Percentiles rank a stretch among this genome's conserved stretches.
Evolutionary conservation across 1,140 invertebrate species (phyloP).

Genomic region (Drosophila serrata): DNA sequence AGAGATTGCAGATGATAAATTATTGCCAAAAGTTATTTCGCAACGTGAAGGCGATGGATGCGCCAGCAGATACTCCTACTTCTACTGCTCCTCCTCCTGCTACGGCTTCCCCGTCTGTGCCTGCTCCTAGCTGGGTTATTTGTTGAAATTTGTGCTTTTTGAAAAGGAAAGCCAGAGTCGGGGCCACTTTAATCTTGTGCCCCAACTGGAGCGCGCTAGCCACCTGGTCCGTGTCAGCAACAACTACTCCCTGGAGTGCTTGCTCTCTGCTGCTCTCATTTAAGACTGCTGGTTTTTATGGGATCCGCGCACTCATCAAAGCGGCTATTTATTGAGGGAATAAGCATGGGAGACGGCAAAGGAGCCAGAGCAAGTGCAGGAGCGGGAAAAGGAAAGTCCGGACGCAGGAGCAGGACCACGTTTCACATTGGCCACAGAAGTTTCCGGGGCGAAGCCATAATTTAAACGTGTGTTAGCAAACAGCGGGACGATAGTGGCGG

Average conservation of each 20-base stretch:
- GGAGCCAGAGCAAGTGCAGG: neutral
- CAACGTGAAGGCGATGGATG: conserved; percentile 16
- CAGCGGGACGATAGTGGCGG: conserved; percentile 16
- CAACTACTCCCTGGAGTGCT: conserved; percentile 23
- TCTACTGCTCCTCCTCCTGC: neutral
- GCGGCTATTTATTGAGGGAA: conserved; percentile 19
- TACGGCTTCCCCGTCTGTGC: neutral
- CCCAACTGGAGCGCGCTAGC: conserved; percentile 13
- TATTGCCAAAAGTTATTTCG: conserved; percentile 21
- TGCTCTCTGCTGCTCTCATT: conserved; percentile 18
- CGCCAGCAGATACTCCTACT: conserved; percentile 2
- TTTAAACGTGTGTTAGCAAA: conserved; percentile 22
- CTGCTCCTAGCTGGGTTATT: conserved; percentile 7
- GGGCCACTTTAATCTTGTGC: conserved; percentile 20
- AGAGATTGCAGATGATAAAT: conserved; percentile 25
- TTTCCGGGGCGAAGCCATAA: conserved; percentile 20
- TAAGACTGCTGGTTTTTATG: conserved; percentile 20
- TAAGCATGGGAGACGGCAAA: conserved; percentile 1
- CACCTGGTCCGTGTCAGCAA: conserved; percentile 17
- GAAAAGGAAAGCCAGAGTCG: conserved; percentile 7
- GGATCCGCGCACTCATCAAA: conserved; percentile 21
- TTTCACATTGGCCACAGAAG: conserved; percentile 21
- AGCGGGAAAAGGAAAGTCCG: neutral
- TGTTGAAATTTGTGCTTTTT: conserved; percentile 22
- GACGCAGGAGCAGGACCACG: conserved; percentile 9